Evolutionary conservation across 2,113 vertebrate species (phyloP).

Genomic region (Kryptolebias marmoratus): DNA sequence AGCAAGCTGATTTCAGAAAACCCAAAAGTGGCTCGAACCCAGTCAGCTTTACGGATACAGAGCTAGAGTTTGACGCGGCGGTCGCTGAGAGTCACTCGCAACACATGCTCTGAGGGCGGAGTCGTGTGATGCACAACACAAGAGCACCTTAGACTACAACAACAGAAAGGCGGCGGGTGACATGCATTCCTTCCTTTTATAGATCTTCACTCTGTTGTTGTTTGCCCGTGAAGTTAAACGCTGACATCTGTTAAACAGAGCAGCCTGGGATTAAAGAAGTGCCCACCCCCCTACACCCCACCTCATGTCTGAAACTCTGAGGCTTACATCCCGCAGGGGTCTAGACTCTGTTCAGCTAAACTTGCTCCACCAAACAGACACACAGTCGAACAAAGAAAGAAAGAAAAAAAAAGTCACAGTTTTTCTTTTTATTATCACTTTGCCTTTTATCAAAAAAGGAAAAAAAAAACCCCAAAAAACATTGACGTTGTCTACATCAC

Average conservation of each 20-base stretch:
- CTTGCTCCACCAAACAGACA: constrained; percentile 3
- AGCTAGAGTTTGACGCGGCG: too few relatives aligned
- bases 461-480: constrained; percentile 57
- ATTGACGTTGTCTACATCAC: constrained; percentile 85
- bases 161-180: neutral
- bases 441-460: constrained; percentile 71
- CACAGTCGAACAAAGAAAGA: neutral
- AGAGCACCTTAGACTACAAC: neutral
- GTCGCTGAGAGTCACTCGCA: too few relatives aligned
- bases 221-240: constrained; percentile 33
- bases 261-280: constrained; percentile 61
- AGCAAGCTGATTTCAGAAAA: too few relatives aligned
- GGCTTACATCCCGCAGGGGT: constrained; percentile 41
- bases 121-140: too few relatives aligned
- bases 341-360: constrained; percentile 36
- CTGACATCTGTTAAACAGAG: constrained; percentile 66
- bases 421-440: constrained; percentile 59
- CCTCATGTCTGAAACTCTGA: constrained; percentile 61
- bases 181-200: too few relatives aligned
- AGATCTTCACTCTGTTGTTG: constrained; percentile 16
- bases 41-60: too few relatives aligned
- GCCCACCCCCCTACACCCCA: constrained; percentile 40
- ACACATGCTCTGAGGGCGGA: too few relatives aligned
- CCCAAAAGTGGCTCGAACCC: too few relatives aligned
- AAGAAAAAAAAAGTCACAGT: constrained; percentile 44